A percentile compares a stretch with the other conserved stretches of the same genome.
Conservation (phyloP, 2,113 vertebrate species). For the Anguilla japonica region DNA sequence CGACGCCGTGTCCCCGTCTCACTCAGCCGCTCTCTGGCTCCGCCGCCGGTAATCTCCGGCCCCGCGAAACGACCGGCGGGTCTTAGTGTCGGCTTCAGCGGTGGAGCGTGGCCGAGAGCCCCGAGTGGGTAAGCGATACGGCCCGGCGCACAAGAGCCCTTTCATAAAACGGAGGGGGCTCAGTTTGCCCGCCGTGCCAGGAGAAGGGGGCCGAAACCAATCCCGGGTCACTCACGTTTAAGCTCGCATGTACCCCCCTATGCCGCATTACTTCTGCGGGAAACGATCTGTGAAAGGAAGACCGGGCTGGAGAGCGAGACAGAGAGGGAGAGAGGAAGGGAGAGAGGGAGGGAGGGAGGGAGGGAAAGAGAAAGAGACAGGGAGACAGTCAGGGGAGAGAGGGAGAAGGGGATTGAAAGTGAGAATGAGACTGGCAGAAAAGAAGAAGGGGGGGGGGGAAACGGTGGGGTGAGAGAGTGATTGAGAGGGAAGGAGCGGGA, state of each 20-base stretch:
- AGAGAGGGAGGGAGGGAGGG: neutral
- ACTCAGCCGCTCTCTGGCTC: neutral
- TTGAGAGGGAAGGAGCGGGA: neutral
- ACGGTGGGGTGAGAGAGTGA: conserved; percentile 32
- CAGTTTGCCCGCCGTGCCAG: neutral
- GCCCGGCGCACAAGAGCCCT: neutral
- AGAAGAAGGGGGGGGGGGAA: neutral
- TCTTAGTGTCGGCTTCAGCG: neutral
- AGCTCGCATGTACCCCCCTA: neutral
- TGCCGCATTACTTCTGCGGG: neutral
- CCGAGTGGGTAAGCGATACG: neutral
- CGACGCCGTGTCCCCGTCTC: no score
- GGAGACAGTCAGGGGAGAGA: neutral
- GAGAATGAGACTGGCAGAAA: neutral
- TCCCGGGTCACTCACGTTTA: neutral
- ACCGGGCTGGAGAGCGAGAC: neutral
- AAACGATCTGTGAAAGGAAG: conserved; percentile 5
- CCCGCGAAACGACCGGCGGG: no score
- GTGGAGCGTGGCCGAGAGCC: neutral
- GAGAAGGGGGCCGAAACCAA: neutral
- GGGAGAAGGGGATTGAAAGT: neutral
- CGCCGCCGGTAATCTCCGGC: neutral
- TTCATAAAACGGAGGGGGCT: neutral
- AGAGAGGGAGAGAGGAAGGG: neutral
- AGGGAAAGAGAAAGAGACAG: neutral